phyloP scores from a whole-genome alignment of 2,888 invertebrate genomes.

The Alloplasta piceator region DNA sequence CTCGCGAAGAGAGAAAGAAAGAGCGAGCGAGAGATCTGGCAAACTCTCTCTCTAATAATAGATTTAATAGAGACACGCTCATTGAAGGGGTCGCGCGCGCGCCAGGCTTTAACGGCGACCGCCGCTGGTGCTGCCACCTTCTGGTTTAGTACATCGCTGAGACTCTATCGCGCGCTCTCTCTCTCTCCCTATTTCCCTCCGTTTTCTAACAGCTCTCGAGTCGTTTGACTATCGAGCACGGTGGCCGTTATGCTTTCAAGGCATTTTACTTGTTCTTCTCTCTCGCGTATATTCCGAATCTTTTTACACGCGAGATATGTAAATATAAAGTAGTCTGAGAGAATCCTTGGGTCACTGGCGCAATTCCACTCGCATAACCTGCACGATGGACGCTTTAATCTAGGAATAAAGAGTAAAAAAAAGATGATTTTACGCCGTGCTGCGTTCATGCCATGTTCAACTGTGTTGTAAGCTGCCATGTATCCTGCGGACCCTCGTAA shows the following conservation, averaged over 20 bases:
- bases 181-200: constrained; percentile 18
- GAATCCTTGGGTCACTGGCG: constrained; percentile 35
- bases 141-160: constrained; percentile 88
- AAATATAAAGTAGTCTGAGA: background rate
- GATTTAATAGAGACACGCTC: constrained; percentile 83
- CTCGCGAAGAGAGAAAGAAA: constrained; percentile 61
- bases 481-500: constrained; percentile 55
- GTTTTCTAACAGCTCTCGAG: constrained; percentile 29
- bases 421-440: constrained; percentile 57
- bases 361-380: constrained; percentile 23
- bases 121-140: constrained; percentile 84
- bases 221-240: constrained; percentile 58
- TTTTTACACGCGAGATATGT: constrained; percentile 6
- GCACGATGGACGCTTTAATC: background rate
- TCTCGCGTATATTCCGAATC: constrained; percentile 17
- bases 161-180: constrained; percentile 13
- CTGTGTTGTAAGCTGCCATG: constrained; percentile 46
- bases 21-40: constrained; percentile 51
- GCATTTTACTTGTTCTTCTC: constrained; percentile 33
- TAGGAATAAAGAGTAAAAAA: background rate
- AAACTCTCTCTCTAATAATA: constrained; percentile 78
- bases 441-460: constrained; percentile 44
- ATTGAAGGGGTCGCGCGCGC: constrained; percentile 80
- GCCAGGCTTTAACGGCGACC: constrained; percentile 70
- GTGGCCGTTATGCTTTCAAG: constrained; percentile 55